Base-by-base conservation (phyloP, 2,888 invertebrate genomes). In the Agriopis aurantiaria region DNA sequence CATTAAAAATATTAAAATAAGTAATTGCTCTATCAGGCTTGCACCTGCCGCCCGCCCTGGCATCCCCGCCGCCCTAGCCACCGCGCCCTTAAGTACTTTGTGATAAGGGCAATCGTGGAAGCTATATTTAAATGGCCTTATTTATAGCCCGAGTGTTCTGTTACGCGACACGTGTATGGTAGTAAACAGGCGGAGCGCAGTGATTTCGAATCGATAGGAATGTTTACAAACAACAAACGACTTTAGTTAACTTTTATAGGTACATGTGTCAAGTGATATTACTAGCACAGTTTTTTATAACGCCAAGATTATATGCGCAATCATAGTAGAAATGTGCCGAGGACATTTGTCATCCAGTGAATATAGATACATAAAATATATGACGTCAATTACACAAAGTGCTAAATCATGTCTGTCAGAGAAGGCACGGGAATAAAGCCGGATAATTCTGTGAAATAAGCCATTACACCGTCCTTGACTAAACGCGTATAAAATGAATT, bases 1-100 rank as follows among this genome's bases (percentile, higher is more conserved):
- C 85, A 89, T 90, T 91, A 89, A 91, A 91, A 89, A 90, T 91
- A 90, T 91, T 89, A 90, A 90, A 91, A 89, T 90, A 90, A 90
- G 91, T 91, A 89, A 93, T 92, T 91, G 90, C 86, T 88, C 86
- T 87, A 91, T 92, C 88, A 88, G 83, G 83, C 78, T 81, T 84
- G 87, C 92, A 92, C 92, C 92, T 93, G 92, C 85, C 87, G 82
- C 86, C 81, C 85, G 82, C 80, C 77, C 79, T 71, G 71, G 78
- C 75, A 67, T 41, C 77, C 75, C 73, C 71, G 60, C 73, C 79
- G 71, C 80, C 80, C 79, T 79, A 68, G 74, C 77, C 77, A 73
- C 79, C 84, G 78, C 85, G 81, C 84, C 82, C 82, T 80, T 81
- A 85, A 84, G 81, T 82, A 84, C 85, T 84, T 84, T 82, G 84